Evolutionary conservation across 2,113 vertebrate genomes (phyloP), one percentile per base, ranked within the genome.

Genomic region (Semicossyphus pulcher): DNA sequence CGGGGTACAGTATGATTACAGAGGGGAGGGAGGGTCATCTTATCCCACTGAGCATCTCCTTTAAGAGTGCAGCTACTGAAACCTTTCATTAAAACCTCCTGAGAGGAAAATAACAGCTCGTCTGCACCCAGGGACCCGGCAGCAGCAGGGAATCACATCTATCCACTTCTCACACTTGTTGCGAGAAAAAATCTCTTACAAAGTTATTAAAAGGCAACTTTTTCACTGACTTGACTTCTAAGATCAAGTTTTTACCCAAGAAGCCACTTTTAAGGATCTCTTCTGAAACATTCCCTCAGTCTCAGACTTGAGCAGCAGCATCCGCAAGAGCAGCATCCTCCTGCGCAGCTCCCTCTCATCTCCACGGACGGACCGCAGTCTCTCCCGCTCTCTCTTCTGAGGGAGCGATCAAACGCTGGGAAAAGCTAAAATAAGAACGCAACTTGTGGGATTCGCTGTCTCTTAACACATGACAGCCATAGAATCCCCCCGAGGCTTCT

Each of bases 381-480:
- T 49, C 25, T 31, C 44, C 8, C 25, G 14, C 15, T 20, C 29
- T 57, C 49, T 10, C 80, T 79, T 65, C 14, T n/a, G 47, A 76
- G 63, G 44, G 67, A 82, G 80, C 69, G n/a, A 84, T 81, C 44
- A 75, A 63, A 78, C 59, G 51, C 31, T 41, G 16, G 52, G 53
- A 66, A 20, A 58, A 21, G 8, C 48, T 61, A 47, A 82, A 80
- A 72, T 44, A 74, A 56, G 65, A 65, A 69, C 18, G 16, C 59
- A 71, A 61, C 47, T 72, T 65, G 60, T 69, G 76, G 70, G 71
- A 73, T 65, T 80, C 8, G 1, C 32, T 42, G 44, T 77, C 48
- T 82, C 21, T 77, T 73, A 73, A 78, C 73, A 69, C 62, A 65
- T 63, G 56, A 73, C 63, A 80, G 51, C 29, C 2, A 2, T 45